Conservation (phyloP, 2,113 vertebrate genomes). For the Ptilorrhoa leucosticta region DNA sequence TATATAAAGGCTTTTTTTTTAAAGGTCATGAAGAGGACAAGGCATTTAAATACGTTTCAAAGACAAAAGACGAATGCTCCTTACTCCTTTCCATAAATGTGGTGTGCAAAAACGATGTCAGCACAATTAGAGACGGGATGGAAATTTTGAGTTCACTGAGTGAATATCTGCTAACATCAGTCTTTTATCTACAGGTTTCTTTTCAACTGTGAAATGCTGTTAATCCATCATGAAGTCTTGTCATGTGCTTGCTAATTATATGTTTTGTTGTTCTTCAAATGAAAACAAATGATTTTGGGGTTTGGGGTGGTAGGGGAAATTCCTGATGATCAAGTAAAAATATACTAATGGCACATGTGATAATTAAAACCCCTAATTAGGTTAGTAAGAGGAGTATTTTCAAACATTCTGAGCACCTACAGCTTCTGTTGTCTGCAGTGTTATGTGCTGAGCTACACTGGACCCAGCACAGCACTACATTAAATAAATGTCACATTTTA, state of each 20-base stretch:
- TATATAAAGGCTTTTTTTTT: not conserved
- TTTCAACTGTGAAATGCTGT: constrained; percentile 39
- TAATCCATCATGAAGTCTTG: constrained; percentile 56
- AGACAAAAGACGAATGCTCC: not conserved
- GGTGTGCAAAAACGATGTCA: not conserved
- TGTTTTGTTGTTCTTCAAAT: not conserved
- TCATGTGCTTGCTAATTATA: not conserved
- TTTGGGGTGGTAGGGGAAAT: not conserved
- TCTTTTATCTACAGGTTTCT: constrained; percentile 16
- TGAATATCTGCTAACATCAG: constrained; percentile 21
- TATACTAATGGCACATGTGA: not conserved
- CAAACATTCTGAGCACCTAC: not conserved
- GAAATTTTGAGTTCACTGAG: constrained; percentile 41
- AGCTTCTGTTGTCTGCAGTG: not conserved
- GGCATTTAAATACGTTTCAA: not conserved
- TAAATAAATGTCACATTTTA: not conserved
- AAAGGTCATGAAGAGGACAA: not conserved
- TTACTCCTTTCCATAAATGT: not conserved
- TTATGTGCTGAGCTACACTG: not conserved
- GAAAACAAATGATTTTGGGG: not conserved
- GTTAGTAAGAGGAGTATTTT: not conserved
- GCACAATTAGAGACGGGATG: not conserved
- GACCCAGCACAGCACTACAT: not conserved
- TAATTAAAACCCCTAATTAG: not conserved
- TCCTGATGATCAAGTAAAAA: not conserved